Evolutionary conservation across 2,888 invertebrate species (phyloP), one percentile per base, ranked within the genome.

Genomic region (Cyclophora albipunctata): DNA sequence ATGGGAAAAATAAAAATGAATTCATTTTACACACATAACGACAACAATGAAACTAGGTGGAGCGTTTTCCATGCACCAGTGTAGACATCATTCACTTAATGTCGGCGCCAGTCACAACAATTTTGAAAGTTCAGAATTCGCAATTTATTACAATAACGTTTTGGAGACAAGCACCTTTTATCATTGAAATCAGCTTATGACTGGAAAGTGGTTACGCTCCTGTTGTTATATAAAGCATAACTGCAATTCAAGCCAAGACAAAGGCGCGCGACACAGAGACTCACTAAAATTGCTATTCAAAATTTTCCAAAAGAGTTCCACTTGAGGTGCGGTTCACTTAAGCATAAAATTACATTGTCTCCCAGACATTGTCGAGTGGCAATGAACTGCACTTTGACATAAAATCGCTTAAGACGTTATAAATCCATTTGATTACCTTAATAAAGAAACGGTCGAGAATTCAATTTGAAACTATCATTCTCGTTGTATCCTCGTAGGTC

Each of bases 291-390:
- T 75, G 77, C 85, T 68, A 87, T 86, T 87, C 79, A 86, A 80
- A 81, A 83, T 84, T 87, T 82, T 78, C 80, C 76, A 73, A 82
- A 57, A 71, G 70, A 78, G 87, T 87, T 88, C 86, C 85, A 87
- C 81, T 86, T 80, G 73, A 80, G 64, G 72, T 72, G 80, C 83
- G 78, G 73, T 78, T 84, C 85, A 84, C 83, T 88, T 81, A 66
- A 88, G 79, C 88, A 88, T 88, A 85, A 88, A 86, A 88, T 88
- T 88, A 87, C 87, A 87, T 88, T 88, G 87, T 87, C 81, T 82
- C 67, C 55, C 60, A 73, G 78, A 81, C 84, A 85, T 84, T 85
- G 86, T 84, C 71, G 77, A 67, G 81, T 86, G 87, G 78, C 87
- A 86, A 84, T 87, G 88, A 87, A 87, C 87, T 87, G 79, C 86